Evolutionary conservation across 2,888 invertebrate genomes (phyloP), one percentile per base, ranked within the genome.

Genomic region (Cordilura impudica): DNA sequence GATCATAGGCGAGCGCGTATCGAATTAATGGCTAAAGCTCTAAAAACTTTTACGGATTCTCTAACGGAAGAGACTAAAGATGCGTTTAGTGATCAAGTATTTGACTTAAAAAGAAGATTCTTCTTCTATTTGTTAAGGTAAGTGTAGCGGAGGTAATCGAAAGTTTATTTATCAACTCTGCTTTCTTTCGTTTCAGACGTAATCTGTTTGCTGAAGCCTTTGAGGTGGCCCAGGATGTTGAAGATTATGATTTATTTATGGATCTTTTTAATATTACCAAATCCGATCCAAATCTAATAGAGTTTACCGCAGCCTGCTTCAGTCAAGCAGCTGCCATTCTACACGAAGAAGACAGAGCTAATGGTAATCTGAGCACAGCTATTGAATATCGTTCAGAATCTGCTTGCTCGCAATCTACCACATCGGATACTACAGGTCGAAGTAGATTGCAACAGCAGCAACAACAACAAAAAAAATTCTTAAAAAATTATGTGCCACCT

Each of bases 231-330:
- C 95, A 96, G 82, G 96, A 97, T 88, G 92, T 97, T 81, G 93
- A 93, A 63, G 96, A 96, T 86, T 94, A 95, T 88, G 97, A 97
- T 90, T 91, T 97, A 76, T 97, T 96, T 87, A 94, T 94, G 93
- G 96, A 97, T 90, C 92, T 95, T 69, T 93, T 94, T 86, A 94
- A 94, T 90, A 93, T 94, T 47, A 95, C 95, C n/a, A 90, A 91
- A 63, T 90, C 91, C 35, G 91, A 92, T 70, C 91, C 92, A 1
- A 92, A 93, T 83, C 88, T 91, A 1, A 72, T 82, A 2, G 92
- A 92, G 81, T 92, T 95, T 86, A 93, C 94, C 0, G 91, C 91
- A 2, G 95, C 95, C 80, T 94, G 95, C 2, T 92, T 93, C 82
- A 91, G 92, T 35, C 93, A 94, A 84, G 95, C 95, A 3, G 91